Base-by-base conservation (phyloP, 2,113 vertebrate species). In the Chascanopsetta lugubris region DNA sequence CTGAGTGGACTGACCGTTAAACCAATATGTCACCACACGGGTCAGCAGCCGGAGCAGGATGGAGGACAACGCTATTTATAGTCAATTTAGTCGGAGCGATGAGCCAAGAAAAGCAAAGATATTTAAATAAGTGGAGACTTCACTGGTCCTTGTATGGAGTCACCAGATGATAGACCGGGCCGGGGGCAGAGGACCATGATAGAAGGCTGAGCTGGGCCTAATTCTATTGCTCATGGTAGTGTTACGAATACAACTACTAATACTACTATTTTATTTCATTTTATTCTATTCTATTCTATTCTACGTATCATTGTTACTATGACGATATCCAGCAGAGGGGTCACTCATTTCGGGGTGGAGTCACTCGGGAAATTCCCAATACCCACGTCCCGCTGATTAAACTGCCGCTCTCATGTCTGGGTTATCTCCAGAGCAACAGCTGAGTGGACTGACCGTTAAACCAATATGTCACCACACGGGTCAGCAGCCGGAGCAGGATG, bases 41-140 rank as follows among this genome's bases (percentile, higher is more conserved):
- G 56, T 29, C 76, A 55, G 82, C 20, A 56, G 49, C 17, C 56
- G 40, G 38, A 58, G 46, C 65, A 50, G 50, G 34, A 56, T 63
- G 36, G 26, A 53, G 65, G 42, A 24, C 72, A 66, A 36, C 20
- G 30, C 75, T 94, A 94, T 91, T 92, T 95, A 92, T 95, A 95
- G 93, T 77, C 22, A 58, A 45, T 8, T n/a, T 2, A 17, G 38
- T 17, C 43, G 59, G 27, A 22, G 38, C 40, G 56, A 58, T 48
- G 50, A n/a, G n/a, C 6, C 43, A 65, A 27, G 9, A 2, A 45
- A 61, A 69, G 61, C 40, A 45, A 36, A 38, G 30, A 32, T 54
- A 22, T 32, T 53, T 40, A n/a, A 25, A 10, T 12, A 18, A 58
- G 29, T 13, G 38, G 3, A 58, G 7, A 42, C 34, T 4, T 13